Conservation (phyloP, 2,888 invertebrate genomes). For the Hemicrepidius hirtus region DNA sequence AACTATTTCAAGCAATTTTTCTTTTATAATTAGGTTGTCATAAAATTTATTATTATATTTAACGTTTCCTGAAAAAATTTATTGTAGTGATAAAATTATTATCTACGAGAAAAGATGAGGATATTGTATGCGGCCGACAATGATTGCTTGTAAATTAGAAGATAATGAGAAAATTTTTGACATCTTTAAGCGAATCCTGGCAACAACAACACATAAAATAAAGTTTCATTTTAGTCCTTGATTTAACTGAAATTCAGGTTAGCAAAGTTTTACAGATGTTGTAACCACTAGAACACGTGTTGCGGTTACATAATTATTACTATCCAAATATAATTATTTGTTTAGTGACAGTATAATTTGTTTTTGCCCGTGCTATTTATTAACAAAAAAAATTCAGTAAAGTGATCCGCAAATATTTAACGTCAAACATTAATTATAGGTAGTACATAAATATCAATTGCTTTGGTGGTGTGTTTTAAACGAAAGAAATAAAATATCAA, state of each 20-base stretch:
- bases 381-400: constrained; percentile 14
- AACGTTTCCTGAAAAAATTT: no score
- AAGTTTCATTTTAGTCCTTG: not conserved
- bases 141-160: not conserved
- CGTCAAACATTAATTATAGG: not conserved
- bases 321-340: constrained; percentile 26
- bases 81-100: no score
- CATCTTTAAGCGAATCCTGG: not conserved
- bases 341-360: constrained; percentile 25
- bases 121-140: no score
- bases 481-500: not conserved
- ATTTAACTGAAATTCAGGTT: not conserved
- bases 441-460: not conserved
- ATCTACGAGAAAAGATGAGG: no score
- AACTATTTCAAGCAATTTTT: no score
- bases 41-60: no score
- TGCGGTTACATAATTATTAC: constrained; percentile 18
- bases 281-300: constrained; percentile 22
- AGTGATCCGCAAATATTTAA: constrained; percentile 7
- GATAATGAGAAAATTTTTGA: constrained; percentile 4
- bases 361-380: constrained; percentile 12
- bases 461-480: not conserved
- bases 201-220: constrained; percentile 2
- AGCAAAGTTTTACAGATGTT: constrained; percentile 5
- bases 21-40: no score